Conservation (phyloP, 2,113 vertebrate species). For the Cyrtonyx montezumae region DNA sequence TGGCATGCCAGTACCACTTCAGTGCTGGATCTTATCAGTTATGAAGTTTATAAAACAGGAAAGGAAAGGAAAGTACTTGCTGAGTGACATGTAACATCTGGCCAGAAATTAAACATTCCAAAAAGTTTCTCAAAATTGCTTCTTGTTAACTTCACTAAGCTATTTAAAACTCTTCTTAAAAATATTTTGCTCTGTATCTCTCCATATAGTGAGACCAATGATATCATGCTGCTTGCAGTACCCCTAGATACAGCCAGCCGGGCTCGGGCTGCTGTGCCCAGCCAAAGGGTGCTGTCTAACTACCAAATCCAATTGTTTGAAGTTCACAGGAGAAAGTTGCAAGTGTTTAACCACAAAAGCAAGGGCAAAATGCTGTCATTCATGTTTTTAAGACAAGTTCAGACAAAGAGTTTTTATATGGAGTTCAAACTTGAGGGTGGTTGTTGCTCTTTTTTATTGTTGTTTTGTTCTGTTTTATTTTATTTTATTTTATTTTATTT, state of each 20-base stretch:
- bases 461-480: neutral
- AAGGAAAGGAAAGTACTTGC: neutral
- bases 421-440: neutral
- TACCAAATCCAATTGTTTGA: neutral
- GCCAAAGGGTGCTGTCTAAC: neutral
- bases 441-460: too few relatives aligned
- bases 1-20: neutral
- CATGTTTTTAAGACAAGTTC: conserved; percentile 15
- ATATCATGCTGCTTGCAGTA: neutral
- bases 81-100: conserved; percentile 22
- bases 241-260: rapidly evolving
- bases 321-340: neutral
- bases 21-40: neutral
- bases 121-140: neutral
- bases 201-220: neutral
- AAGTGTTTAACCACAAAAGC: conserved; percentile 5
- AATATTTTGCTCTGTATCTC: neutral
- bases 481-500: too few relatives aligned
- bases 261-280: neutral
- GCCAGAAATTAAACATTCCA: conserved; percentile 10
- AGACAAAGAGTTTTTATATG: neutral
- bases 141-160: neutral
- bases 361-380: neutral
- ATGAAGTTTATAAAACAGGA: conserved; percentile 9
- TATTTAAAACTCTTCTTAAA: neutral